phyloP scores from a whole-genome alignment of 2,113 vertebrate species.

The Sylvilagus bachmani region DNA sequence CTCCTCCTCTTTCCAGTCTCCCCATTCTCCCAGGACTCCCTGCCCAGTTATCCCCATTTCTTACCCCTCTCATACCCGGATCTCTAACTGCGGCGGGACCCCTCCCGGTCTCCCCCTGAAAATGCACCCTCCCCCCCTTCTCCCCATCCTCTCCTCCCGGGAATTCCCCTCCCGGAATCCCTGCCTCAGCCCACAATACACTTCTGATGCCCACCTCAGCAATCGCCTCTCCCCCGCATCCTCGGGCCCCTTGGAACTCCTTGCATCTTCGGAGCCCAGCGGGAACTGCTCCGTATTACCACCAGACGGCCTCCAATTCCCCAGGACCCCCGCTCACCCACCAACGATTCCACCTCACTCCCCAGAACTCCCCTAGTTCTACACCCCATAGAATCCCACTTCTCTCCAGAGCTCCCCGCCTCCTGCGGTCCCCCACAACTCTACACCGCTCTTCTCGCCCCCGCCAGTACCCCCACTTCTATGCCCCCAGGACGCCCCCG shows the following conservation, averaged over 20 bases:
- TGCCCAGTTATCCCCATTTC: neutral
- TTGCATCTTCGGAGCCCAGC: neutral
- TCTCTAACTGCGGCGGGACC: conserved; percentile 23
- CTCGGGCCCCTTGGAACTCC: neutral
- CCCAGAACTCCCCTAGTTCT: conserved; percentile 61
- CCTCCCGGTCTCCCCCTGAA: neutral
- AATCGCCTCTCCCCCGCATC: neutral
- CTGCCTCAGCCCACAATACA: conserved; percentile 11
- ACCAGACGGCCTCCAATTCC: conserved; percentile 24
- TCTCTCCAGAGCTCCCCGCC: neutral
- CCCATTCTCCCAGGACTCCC: neutral
- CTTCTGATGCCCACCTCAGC: conserved; percentile 9
- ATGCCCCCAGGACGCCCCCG: conserved; percentile 42
- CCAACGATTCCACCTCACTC: conserved; percentile 43
- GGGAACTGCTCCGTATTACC: neutral
- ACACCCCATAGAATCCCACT: conserved; percentile 43
- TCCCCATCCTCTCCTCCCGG: neutral
- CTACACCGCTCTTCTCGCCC: neutral
- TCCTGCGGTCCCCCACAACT: neutral
- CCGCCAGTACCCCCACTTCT: neutral
- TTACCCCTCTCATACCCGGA: neutral
- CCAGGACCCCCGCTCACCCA: neutral
- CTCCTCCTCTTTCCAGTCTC: conserved; percentile 42
- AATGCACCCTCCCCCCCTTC: neutral
- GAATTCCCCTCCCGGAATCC: conserved; percentile 1